These are phyloP conservation scores for Hydroisotoma schaefferi DNA, from an alignment of 2,888 invertebrate species.

Conservation along the genomic window DNA sequence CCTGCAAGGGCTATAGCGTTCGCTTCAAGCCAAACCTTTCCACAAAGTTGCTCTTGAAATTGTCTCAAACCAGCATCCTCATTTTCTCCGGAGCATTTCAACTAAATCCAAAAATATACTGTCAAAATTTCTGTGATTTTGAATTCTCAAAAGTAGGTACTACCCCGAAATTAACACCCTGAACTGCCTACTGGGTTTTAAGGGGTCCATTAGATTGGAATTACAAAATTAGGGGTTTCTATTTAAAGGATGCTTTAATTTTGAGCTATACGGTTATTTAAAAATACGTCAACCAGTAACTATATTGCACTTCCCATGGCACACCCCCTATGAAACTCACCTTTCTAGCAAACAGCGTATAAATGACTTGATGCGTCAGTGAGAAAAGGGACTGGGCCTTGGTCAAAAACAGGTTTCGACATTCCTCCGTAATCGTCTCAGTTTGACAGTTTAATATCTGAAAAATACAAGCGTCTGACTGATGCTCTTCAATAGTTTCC, in stretches of 20 bases:
- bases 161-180: too few species aligned
- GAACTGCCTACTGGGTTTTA: too few species aligned
- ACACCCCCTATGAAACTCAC: too few species aligned
- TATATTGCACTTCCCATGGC: too few species aligned
- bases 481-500: slow-evolving; percentile 32
- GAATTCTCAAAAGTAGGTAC: too few species aligned
- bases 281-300: too few species aligned
- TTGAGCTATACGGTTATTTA: too few species aligned
- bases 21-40: slow-evolving; percentile 38
- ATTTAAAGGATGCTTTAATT: too few species aligned
- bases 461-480: slow-evolving; percentile 39
- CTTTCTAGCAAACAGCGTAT: slow-evolving; percentile 38
- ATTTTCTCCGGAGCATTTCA: slow-evolving; percentile 13
- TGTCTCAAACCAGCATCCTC: background rate
- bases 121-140: too few species aligned
- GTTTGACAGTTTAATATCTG: slow-evolving; percentile 33
- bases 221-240: too few species aligned
- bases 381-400: slow-evolving; percentile 34
- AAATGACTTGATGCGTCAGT: slow-evolving; percentile 45
- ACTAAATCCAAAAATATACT: background rate
- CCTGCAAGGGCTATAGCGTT: slow-evolving; percentile 31
- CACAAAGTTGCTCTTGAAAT: slow-evolving; percentile 34
- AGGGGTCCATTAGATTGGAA: too few species aligned
- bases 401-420: slow-evolving; percentile 31
- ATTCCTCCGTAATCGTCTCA: slow-evolving; percentile 21